Evolutionary conservation across 1,140 invertebrate genomes (phyloP).

Genomic region (Papilio helenus): DNA sequence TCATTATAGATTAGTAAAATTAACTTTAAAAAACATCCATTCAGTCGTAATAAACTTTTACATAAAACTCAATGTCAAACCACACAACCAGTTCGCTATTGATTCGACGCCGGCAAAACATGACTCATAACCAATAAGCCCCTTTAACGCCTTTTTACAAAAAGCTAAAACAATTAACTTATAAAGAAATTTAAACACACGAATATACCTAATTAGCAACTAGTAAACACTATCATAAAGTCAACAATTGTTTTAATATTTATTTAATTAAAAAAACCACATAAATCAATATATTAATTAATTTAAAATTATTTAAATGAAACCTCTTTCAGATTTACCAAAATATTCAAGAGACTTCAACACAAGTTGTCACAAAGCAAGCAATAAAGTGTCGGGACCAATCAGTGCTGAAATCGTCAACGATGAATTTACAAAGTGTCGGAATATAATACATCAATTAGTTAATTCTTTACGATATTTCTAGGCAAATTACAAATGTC

Average conservation of each 20-base stretch:
- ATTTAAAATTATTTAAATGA: neutral
- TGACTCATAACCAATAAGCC: slow-evolving; percentile 50
- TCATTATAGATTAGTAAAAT: neutral
- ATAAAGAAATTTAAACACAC: neutral
- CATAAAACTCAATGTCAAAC: slow-evolving; percentile 37
- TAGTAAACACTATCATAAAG: neutral
- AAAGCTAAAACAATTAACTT: neutral
- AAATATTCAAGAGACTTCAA: too few species aligned
- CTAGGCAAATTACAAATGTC: neutral
- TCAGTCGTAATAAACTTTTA: slow-evolving; percentile 8
- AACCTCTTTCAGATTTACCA: too few species aligned
- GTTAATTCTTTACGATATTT: too few species aligned
- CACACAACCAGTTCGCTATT: slow-evolving; percentile 48
- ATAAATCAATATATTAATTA: neutral
- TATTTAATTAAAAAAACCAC: neutral
- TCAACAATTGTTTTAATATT: neutral
- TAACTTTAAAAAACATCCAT: neutral
- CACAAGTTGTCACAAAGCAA: too few species aligned
- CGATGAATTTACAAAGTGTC: too few species aligned
- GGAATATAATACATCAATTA: too few species aligned
- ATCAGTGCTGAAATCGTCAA: too few species aligned
- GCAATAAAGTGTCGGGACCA: too few species aligned
- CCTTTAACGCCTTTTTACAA: slow-evolving; percentile 44
- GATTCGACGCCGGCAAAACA: slow-evolving; percentile 47
- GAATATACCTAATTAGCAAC: neutral